Conservation (phyloP, 2,888 invertebrate genomes). For the Andrena haemorrhoa region DNA sequence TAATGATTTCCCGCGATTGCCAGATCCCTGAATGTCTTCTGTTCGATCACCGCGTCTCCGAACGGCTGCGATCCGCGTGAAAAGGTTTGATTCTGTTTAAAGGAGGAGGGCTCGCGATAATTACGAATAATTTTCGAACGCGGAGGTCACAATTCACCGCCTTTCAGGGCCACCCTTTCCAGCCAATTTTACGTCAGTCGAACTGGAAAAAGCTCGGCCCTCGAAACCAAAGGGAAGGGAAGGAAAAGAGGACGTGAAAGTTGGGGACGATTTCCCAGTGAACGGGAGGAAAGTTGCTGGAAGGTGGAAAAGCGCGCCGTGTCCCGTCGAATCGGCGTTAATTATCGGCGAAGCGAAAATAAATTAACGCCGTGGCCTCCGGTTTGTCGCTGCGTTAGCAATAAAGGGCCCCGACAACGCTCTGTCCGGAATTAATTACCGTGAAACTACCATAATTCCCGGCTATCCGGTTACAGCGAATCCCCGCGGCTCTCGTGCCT, state of each 20-base stretch:
- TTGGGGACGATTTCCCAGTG: not conserved
- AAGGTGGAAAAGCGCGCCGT: not conserved
- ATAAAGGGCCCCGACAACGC: constrained; percentile 28
- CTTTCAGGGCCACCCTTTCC: not conserved
- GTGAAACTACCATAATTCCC: constrained; percentile 47
- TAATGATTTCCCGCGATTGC: constrained; percentile 20
- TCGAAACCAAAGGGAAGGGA: not conserved
- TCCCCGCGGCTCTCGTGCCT: not conserved
- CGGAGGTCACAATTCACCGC: not conserved
- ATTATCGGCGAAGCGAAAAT: constrained; percentile 50
- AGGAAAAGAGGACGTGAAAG: not conserved
- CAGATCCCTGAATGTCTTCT: constrained; percentile 7
- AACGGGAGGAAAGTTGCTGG: not conserved
- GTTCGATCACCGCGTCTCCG: constrained; percentile 14
- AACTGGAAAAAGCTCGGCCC: not conserved
- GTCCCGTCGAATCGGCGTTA: constrained; percentile 35
- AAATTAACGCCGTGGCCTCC: constrained; percentile 35
- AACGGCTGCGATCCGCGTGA: too few relatives aligned
- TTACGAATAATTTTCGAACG: not conserved
- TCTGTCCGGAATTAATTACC: constrained; percentile 42
- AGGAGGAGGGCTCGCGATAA: not conserved
- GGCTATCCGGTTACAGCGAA: constrained; percentile 4
- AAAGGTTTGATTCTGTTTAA: too few relatives aligned
- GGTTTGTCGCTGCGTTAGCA: constrained; percentile 7
- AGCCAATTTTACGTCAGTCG: not conserved